Percentiles rank a stretch among this genome's conserved stretches.
Evolutionary conservation across 2,888 invertebrate genomes (phyloP).

Genomic region (Cheilosia grossa): DNA sequence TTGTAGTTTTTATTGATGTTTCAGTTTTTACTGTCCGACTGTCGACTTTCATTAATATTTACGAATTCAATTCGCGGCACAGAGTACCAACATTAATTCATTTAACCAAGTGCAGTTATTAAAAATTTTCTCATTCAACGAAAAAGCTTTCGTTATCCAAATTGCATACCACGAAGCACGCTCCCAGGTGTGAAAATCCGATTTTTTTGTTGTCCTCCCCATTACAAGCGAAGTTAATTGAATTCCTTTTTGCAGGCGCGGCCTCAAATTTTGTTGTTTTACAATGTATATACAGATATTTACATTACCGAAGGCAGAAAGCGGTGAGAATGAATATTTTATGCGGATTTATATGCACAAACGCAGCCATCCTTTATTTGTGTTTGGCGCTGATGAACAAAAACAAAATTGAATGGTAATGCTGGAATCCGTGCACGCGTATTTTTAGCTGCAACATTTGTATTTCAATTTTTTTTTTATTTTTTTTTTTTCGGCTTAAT

Average conservation of each 20-base stretch:
- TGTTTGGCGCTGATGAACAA: constrained; percentile 1
- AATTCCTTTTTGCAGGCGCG: constrained; percentile 17
- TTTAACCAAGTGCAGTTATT: constrained; percentile 6
- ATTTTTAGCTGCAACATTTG: constrained; percentile 8
- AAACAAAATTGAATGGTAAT: not conserved
- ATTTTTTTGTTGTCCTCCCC: constrained; percentile 4
- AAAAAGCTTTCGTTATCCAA: constrained; percentile 17
- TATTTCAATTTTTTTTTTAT: constrained; percentile 18
- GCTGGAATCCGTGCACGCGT: not conserved
- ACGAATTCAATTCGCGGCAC: not conserved
- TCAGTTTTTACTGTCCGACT: not conserved
- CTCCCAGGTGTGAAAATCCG: constrained; percentile 25
- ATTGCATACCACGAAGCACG: not conserved
- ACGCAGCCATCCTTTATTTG: constrained; percentile 31
- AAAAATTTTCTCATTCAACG: constrained; percentile 10
- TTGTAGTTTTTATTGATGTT: not conserved
- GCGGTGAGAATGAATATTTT: constrained; percentile 20
- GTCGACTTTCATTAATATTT: not conserved
- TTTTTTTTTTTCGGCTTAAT: constrained; percentile 36
- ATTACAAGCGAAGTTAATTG: constrained; percentile 48
- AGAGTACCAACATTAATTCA: constrained; percentile 24
- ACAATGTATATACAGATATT: constrained; percentile 24
- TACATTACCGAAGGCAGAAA: constrained; percentile 3
- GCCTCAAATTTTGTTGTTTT: constrained; percentile 10
- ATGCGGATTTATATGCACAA: constrained; percentile 49